Evolutionary conservation across 2,888 invertebrate species (phyloP).

Genomic region (Rhagophthalmus giganteus): DNA sequence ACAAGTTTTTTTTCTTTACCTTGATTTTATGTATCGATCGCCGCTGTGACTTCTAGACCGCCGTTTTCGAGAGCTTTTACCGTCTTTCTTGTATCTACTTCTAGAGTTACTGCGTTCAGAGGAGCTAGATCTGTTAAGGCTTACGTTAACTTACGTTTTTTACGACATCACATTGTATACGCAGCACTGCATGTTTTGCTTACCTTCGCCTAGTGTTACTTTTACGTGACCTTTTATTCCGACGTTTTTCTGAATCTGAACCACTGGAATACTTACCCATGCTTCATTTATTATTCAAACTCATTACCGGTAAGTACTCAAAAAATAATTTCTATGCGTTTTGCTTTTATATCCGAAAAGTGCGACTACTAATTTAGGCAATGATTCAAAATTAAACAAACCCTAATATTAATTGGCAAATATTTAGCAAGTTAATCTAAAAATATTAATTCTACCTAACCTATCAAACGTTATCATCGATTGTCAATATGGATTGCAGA

Average conservation of each 20-base stretch:
- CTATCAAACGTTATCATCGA: too few relatives aligned
- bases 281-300: not conserved
- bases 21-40: conserved; percentile 45
- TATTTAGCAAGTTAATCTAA: too few relatives aligned
- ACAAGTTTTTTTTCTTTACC: too few relatives aligned
- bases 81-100: conserved; percentile 33
- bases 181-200: conserved; percentile 34
- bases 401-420: too few relatives aligned
- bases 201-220: conserved; percentile 51
- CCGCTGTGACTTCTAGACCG: conserved; percentile 44
- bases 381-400: too few relatives aligned
- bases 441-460: too few relatives aligned
- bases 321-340: not conserved
- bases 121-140: conserved; percentile 47
- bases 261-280: conserved; percentile 57
- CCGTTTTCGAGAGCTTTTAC: conserved; percentile 31
- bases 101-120: conserved; percentile 46
- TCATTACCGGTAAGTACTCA: not conserved
- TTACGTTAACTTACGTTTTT: conserved; percentile 22
- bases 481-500: too few relatives aligned
- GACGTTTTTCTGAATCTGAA: conserved; percentile 51
- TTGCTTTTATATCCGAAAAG: too few relatives aligned
- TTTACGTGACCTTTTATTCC: conserved; percentile 49
- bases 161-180: conserved; percentile 13
- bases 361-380: too few relatives aligned